phyloP scores from a whole-genome alignment of 2,888 invertebrate species.

The Bugula neritina region DNA sequence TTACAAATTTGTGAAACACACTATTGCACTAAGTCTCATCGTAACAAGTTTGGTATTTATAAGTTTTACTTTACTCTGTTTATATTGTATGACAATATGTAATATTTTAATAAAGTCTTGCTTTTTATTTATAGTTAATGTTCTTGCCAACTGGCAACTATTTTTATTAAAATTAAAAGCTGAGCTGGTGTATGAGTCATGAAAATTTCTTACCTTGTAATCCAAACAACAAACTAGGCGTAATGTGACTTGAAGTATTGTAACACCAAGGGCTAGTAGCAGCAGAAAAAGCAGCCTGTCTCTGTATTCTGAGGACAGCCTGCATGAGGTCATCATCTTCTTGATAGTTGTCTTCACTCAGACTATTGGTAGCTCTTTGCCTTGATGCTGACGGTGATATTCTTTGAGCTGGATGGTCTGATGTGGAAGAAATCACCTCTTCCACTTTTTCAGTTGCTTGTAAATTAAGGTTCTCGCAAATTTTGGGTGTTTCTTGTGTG shows the following conservation, averaged over 20 bases:
- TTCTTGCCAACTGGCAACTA: no score
- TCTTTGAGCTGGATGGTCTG: background rate
- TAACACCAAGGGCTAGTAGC: constrained; percentile 5
- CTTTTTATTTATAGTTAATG: no score
- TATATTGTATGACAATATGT: no score
- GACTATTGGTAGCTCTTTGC: background rate
- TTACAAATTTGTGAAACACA: no score
- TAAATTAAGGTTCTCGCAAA: no score
- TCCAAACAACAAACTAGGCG: constrained; percentile 10
- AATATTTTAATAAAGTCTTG: no score
- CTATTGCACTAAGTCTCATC: no score
- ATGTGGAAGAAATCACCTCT: background rate
- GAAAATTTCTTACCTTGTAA: constrained; percentile 22
- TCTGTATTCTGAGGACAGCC: constrained; percentile 20
- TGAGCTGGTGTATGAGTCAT: no score
- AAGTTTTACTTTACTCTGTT: no score
- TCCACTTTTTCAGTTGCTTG: background rate
- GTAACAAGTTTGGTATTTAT: no score
- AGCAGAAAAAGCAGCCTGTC: constrained; percentile 10
- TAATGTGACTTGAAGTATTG: background rate
- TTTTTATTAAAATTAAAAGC: no score
- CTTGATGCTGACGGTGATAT: background rate
- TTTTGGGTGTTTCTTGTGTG: no score
- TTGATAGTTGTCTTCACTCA: background rate
- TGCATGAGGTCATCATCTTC: constrained; percentile 25